Conservation (phyloP, 1,140 invertebrate species). For the Diabrotica virgifera region DNA sequence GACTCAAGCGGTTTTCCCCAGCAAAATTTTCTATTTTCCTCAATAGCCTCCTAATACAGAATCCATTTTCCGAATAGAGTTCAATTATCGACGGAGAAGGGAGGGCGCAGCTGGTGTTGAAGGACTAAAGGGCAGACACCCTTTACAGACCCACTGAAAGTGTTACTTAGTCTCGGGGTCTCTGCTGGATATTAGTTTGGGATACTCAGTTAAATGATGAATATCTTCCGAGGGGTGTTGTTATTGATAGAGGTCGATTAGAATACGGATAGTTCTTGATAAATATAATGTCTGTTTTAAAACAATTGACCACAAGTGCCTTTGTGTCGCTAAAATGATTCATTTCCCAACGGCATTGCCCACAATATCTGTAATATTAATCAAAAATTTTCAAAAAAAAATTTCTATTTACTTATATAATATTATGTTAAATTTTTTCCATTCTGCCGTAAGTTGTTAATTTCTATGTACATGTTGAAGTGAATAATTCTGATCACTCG, state of each 20-base stretch:
- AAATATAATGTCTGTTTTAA: no score
- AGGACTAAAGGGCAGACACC: neutral
- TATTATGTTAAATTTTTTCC: no score
- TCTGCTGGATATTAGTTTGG: constrained; percentile 2
- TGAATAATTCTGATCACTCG: no score
- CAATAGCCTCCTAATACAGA: constrained; percentile 12
- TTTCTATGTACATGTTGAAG: no score
- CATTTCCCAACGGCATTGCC: no score
- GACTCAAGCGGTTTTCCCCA: constrained; percentile 1
- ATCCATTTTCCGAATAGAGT: constrained; percentile 18
- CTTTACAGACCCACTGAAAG: constrained; percentile 1
- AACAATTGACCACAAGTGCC: no score
- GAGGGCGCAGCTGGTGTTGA: constrained; percentile 7
- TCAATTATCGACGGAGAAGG: constrained; percentile 10
- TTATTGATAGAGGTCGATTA: neutral
- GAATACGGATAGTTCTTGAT: neutral
- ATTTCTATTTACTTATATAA: no score
- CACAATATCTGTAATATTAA: no score
- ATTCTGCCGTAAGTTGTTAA: no score
- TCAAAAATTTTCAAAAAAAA: no score
- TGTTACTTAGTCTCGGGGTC: neutral
- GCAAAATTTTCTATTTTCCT: neutral
- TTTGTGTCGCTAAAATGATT: no score
- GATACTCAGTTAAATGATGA: neutral
- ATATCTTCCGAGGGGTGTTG: neutral